These are phyloP conservation scores for Encarsia formosa DNA, from an alignment of 2,888 invertebrate genomes.

Conservation along the genomic window DNA sequence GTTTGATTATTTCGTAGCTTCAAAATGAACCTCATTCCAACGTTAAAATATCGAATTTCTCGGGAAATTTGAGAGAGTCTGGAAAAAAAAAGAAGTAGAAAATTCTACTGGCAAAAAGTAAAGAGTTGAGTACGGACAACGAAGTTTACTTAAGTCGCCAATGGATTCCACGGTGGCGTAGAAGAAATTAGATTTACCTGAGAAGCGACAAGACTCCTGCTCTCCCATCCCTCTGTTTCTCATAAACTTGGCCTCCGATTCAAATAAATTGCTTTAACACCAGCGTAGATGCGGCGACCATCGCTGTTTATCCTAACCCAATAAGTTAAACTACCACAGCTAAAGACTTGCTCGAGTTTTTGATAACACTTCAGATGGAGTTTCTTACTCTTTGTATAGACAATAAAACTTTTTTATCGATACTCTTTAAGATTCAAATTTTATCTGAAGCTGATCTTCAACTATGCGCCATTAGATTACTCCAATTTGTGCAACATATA, in stretches of 20 bases:
- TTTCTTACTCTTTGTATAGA: too few species aligned
- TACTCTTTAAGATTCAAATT: too few species aligned
- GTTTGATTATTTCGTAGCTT: too few species aligned
- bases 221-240: constrained; percentile 17
- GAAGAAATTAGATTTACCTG: constrained; percentile 33
- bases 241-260: constrained; percentile 21
- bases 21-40: too few species aligned
- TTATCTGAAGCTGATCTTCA: too few species aligned
- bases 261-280: constrained; percentile 20
- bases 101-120: neutral
- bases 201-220: neutral
- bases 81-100: neutral
- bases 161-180: constrained; percentile 28
- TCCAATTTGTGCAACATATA: too few species aligned
- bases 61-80: constrained; percentile 1
- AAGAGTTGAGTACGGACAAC: constrained; percentile 20
- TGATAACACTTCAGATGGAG: too few species aligned
- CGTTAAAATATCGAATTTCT: neutral
- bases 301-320: constrained; percentile 12
- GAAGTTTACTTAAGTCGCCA: constrained; percentile 31
- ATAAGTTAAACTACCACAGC: too few species aligned
- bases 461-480: too few species aligned
- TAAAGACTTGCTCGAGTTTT: too few species aligned
- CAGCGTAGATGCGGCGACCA: neutral
- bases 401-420: too few species aligned